Percentiles rank a stretch among this genome's conserved stretches.
These are phyloP conservation scores for Antheraea mylitta DNA, from an alignment of 1,140 invertebrate genomes.

Conservation along the genomic window DNA sequence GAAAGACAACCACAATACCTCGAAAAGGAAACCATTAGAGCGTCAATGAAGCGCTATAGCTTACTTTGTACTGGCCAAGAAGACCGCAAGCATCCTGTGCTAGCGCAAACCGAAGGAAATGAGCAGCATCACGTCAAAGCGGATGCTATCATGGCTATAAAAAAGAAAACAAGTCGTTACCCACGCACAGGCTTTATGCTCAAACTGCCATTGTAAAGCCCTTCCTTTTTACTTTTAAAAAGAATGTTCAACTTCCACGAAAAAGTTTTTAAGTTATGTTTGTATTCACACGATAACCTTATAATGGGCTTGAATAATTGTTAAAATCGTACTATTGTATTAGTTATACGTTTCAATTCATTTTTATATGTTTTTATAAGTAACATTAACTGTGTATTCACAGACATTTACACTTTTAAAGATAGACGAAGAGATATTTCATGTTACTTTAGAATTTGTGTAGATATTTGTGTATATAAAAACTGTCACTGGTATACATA, in stretches of 20 bases:
- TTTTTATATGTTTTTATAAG: no score
- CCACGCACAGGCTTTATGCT: conserved; percentile 4
- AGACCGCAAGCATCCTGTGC: conserved; percentile 13
- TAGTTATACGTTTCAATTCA: no score
- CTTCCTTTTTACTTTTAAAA: neutral
- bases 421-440: no score
- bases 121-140: conserved; percentile 12
- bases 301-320: no score
- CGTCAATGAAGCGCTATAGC: conserved; percentile 12
- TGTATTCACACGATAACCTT: neutral
- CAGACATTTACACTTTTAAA: no score
- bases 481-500: no score
- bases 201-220: conserved; percentile 2
- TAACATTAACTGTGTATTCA: no score
- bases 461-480: no score
- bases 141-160: conserved; percentile 13
- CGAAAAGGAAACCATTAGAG: conserved; percentile 14
- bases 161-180: conserved; percentile 15
- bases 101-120: conserved; percentile 12
- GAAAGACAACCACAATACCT: conserved; percentile 9
- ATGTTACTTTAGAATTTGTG: no score
- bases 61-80: conserved; percentile 1
- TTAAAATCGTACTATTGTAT: no score
- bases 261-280: neutral
- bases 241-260: neutral